Percentiles rank a stretch among this genome's conserved stretches.
phyloP scores from a whole-genome alignment of 2,113 vertebrate species.

The Ailuropoda melanoleuca region DNA sequence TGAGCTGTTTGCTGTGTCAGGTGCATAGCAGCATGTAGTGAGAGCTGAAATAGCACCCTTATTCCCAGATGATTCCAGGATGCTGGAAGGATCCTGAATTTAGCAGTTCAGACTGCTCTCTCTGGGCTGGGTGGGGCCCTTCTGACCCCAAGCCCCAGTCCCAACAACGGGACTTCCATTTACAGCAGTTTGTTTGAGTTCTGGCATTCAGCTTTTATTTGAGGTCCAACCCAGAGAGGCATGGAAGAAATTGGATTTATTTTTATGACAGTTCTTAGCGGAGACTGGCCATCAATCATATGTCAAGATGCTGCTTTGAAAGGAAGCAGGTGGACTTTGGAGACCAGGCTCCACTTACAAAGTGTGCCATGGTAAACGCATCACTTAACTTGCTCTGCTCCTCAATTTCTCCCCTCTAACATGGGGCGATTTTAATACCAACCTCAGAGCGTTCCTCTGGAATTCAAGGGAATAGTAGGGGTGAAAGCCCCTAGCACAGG shows the following conservation, averaged over 20 bases:
- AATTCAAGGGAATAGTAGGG: not conserved
- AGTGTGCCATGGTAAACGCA: not conserved
- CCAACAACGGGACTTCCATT: constrained; percentile 54
- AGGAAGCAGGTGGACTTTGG: constrained; percentile 44
- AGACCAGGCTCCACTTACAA: constrained; percentile 37
- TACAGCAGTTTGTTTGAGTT: constrained; percentile 23
- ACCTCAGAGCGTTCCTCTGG: not conserved
- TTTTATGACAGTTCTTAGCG: constrained; percentile 73
- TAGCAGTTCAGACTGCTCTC: not conserved
- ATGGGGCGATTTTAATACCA: not conserved
- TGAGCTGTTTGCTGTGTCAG: not conserved
- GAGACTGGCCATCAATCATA: constrained; percentile 62
- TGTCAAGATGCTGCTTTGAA: constrained; percentile 59
- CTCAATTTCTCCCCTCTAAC: constrained; percentile 46
- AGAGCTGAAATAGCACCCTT: not conserved
- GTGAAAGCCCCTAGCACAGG: accelerated
- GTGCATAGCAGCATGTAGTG: not conserved
- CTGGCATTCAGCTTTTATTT: constrained; percentile 64
- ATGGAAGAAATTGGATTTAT: constrained; percentile 73
- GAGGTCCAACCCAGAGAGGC: constrained; percentile 56
- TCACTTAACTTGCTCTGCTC: constrained; percentile 25
- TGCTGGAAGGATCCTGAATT: not conserved
- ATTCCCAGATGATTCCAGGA: not conserved
- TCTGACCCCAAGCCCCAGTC: not conserved
- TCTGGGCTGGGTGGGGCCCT: not conserved